Conservation (phyloP, 53 echinoderm and acorn worm genomes). For the Hippasteria phrygiana region DNA sequence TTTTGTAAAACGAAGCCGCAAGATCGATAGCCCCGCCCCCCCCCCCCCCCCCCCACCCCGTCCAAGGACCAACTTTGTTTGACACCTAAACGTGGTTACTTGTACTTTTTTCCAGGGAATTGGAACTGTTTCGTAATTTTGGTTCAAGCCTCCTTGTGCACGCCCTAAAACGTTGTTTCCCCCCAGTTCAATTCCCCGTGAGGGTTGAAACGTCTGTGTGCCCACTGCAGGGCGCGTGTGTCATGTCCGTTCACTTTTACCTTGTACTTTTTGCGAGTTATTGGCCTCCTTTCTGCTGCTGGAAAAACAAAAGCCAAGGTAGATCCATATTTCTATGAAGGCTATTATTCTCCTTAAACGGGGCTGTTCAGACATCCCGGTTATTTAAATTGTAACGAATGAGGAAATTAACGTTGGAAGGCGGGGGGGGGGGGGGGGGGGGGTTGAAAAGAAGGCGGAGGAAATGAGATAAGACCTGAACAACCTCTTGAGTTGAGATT, state of each 20-base stretch:
- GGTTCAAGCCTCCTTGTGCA: slow-evolving; percentile 36
- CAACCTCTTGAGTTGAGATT: background rate
- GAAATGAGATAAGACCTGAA: background rate
- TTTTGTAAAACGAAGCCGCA: slow-evolving; percentile 40
- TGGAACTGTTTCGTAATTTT: slow-evolving; percentile 28
- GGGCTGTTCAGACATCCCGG: background rate
- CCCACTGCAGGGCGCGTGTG: slow-evolving; percentile 39
- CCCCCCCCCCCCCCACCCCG: too few relatives aligned
- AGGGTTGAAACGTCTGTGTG: slow-evolving; percentile 56
- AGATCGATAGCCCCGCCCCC: background rate
- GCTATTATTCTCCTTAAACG: background rate
- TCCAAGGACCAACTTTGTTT: slow-evolving; percentile 34
- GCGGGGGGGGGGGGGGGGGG: background rate
- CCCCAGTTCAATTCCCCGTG: slow-evolving; percentile 39
- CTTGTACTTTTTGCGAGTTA: slow-evolving; percentile 52
- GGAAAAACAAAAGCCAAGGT: slow-evolving; percentile 34
- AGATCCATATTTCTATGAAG: background rate
- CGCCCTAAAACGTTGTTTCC: slow-evolving; percentile 58
- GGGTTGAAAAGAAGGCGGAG: too few relatives aligned
- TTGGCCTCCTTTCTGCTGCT: slow-evolving; percentile 34
- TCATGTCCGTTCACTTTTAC: slow-evolving; percentile 55
- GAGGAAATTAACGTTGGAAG: background rate
- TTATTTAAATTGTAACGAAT: background rate
- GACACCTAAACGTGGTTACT: slow-evolving; percentile 27
- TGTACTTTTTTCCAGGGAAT: slow-evolving; percentile 49